Evolutionary conservation across 1,140 invertebrate genomes (phyloP), one percentile per base, ranked within the genome.

Genomic region (Parasteatoda tepidariorum): DNA sequence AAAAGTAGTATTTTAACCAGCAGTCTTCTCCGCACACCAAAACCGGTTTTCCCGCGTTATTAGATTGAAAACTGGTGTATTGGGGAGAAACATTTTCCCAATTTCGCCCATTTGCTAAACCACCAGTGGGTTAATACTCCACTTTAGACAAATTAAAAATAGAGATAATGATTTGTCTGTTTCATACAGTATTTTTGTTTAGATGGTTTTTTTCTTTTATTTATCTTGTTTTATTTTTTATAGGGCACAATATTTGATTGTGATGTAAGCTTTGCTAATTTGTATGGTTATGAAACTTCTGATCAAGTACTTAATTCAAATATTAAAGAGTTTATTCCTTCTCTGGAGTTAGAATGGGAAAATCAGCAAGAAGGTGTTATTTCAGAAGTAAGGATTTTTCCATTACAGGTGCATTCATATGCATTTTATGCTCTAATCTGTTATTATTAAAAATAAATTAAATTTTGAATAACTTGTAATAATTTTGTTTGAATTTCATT

Each of bases 321-420:
- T 54, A 87, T 89, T 26, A 86, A 67, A 11, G 83, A 86, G 4
- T 67, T 88, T 2, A 88, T 89, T 30, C 89, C 89, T 38, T 86
- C 87, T 13, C 73, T 89, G 22, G 86, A 82, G 34, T 54, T 71
- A 31, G 31, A 59, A 34, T 33, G 11, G 33, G 68, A 71, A 82
- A 71, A 61, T 26, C 3, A 34, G 31, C 3, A 70, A 24, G 1
- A 9, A 61, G 55, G 31, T 62, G 15, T 55, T 41, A 57, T 24
- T 54, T 28, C n/a, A 15, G 9, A 18, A n/a, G 41, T 71, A 71
- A 55, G 48, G 5, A 57, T 3, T 3, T 15, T 55, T 33, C 6
- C 22, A 7, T 5, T 68, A 38, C 3, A 70, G 24, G 15, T 9
- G 22, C 22, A 26, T 64, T 28, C 22, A 64, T 64, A 13, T 64